Percentiles rank a stretch among this genome's conserved stretches.
These are phyloP conservation scores for Stenopsyche tienmushanensis DNA, from an alignment of 1,140 invertebrate species.

Conservation along the genomic window DNA sequence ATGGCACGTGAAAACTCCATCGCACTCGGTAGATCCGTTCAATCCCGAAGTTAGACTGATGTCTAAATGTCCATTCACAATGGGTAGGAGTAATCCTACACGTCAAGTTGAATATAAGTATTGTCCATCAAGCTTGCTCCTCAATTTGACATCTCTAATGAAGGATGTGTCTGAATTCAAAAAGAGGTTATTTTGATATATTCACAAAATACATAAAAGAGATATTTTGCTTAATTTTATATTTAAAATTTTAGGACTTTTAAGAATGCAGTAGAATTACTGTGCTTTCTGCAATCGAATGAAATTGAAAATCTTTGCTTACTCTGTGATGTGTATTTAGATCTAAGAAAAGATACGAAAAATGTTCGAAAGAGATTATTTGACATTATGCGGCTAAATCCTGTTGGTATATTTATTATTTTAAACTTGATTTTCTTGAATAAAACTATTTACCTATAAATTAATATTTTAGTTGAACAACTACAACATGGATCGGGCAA, in stretches of 20 bases:
- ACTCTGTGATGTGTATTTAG: conserved; percentile 6
- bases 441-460: too few species aligned
- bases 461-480: too few species aligned
- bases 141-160: conserved; percentile 43
- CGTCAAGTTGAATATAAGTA: conserved; percentile 41
- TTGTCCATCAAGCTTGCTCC: conserved; percentile 43
- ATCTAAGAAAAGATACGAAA: conserved; percentile 13
- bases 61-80: conserved; percentile 45
- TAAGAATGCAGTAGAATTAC: conserved; percentile 25
- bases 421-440: too few species aligned
- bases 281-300: conserved; percentile 23
- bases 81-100: too few species aligned
- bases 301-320: conserved; percentile 7
- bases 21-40: conserved; percentile 42
- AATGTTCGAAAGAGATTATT: background rate
- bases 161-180: conserved; percentile 18
- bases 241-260: conserved; percentile 20
- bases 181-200: background rate
- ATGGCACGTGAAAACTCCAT: conserved; percentile 22
- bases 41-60: conserved; percentile 43
- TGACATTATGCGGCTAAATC: background rate
- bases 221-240: background rate
- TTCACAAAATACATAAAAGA: background rate
- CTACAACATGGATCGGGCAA: too few species aligned
- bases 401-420: too few species aligned